Base-by-base conservation (phyloP, 2,888 invertebrate genomes). In the Chymomyza amoena region DNA sequence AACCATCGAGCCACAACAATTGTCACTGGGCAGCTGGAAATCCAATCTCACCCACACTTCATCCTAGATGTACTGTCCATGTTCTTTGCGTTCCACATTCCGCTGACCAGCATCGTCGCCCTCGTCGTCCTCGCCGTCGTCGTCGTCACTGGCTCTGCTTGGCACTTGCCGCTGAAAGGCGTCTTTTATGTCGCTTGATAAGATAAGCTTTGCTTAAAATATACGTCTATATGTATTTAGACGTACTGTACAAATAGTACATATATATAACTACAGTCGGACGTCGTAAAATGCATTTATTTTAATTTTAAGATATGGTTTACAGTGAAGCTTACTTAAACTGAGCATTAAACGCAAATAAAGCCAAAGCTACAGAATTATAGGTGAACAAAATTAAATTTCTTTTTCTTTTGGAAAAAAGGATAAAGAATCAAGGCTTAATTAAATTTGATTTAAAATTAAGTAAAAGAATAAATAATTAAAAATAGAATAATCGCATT, bases 121-220 rank as follows among this genome's bases (percentile, higher is more conserved):
- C 4, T 5, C 16, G 18, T 9, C 15, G n/a, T 16, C 18, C 18
- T 54, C 54, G 16, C 13, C 16, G 51, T 51, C 56, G 56, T 56
- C 25, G 18, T 54, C 52, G 16, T 54, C 52, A 54, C 18, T 45
- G 39, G 39, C 39, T 13, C 39, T 18, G 57, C 57, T 57, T 18
- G 60, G 16, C n/a, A 16, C 60, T 60, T 60, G 60, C 60, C 88
- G 88, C 86, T 84, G 83, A 84, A 87, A 84, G 88, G 88, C 83
- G 86, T 85, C 83, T 87, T 83, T 84, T 84, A 87, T 85, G 86
- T 87, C 80, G 73, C 83, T 85, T 87, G 83, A 84, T 84, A 84
- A 84, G 83, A 84, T 87, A 84, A 84, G 88, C 83, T 72, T 85
- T 78, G 88, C 88, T 84, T 84, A 84, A 84, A 87, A 84, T 87